These are phyloP conservation scores for Rhynchotus rufescens DNA, from an alignment of 2,797 vertebrate species.

Conservation along the genomic window DNA sequence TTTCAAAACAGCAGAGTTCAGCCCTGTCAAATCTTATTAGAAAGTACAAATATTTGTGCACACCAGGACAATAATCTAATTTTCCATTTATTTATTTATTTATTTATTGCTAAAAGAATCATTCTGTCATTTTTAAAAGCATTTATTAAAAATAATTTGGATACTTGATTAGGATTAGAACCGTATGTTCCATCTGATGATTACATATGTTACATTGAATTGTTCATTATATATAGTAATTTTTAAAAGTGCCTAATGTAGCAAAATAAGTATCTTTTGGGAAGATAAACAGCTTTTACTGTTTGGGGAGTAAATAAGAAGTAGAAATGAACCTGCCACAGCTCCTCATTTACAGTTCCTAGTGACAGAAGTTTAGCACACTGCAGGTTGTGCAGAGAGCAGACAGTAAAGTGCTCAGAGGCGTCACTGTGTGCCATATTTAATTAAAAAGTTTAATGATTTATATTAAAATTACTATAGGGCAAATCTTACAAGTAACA, in stretches of 20 bases:
- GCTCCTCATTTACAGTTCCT: neutral
- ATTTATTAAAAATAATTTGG: neutral
- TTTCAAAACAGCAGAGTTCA: neutral
- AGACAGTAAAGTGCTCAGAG: neutral
- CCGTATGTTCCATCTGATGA: neutral
- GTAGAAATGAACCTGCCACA: neutral
- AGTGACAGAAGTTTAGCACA: neutral
- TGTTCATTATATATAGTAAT: neutral
- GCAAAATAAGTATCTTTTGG: neutral
- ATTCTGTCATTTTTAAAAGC: neutral
- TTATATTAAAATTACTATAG: neutral
- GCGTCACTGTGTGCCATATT: neutral
- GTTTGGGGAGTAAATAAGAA: conserved; percentile 10
- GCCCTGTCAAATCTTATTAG: fast-evolving
- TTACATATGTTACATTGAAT: neutral
- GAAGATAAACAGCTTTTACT: neutral
- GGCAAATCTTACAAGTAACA: neutral
- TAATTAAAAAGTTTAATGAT: neutral
- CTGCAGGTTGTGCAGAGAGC: neutral
- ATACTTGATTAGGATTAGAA: neutral
- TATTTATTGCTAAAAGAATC: neutral
- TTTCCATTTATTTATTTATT: neutral
- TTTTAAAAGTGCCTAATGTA: neutral
- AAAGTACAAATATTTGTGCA: neutral
- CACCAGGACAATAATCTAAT: neutral